Evolutionary conservation across 1,140 invertebrate genomes (phyloP).

Genomic region (Drosophila pandora): DNA sequence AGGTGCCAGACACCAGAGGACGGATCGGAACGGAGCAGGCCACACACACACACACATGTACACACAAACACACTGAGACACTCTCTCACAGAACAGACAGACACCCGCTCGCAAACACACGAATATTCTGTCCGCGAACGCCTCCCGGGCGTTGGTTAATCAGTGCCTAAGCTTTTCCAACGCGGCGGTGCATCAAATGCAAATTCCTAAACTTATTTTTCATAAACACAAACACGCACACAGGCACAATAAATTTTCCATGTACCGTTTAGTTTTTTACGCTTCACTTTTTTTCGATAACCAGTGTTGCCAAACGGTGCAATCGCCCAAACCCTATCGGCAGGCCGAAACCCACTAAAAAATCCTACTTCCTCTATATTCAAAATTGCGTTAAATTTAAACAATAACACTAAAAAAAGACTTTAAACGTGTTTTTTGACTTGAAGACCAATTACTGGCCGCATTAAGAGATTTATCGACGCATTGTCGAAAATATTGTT

Average conservation of each 20-base stretch:
- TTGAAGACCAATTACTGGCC: too few relatives aligned
- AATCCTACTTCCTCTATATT: too few relatives aligned
- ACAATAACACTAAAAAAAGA: too few relatives aligned
- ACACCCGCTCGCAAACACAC: slow-evolving; percentile 17
- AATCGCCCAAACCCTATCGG: too few relatives aligned
- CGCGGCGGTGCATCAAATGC: slow-evolving; percentile 47
- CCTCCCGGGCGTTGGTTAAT: slow-evolving; percentile 36
- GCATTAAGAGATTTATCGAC: too few relatives aligned
- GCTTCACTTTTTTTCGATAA: slow-evolving; percentile 74
- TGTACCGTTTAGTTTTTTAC: slow-evolving; percentile 64
- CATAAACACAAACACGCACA: slow-evolving; percentile 70
- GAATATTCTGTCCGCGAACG: slow-evolving; percentile 37
- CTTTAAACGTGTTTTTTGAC: too few relatives aligned
- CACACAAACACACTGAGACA: not conserved
- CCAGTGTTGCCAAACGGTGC: not conserved
- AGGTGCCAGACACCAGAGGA: slow-evolving; percentile 49
- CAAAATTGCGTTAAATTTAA: too few relatives aligned
- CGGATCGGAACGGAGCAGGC: slow-evolving; percentile 36
- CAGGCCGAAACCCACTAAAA: too few relatives aligned
- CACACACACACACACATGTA: slow-evolving; percentile 19
- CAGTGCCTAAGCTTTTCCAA: slow-evolving; percentile 27
- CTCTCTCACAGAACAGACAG: slow-evolving; percentile 9
- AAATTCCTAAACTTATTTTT: slow-evolving; percentile 47
- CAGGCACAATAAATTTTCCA: slow-evolving; percentile 55
- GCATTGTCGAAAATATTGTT: too few relatives aligned